phyloP scores from a whole-genome alignment of 2,797 vertebrate species.

The Nothura maculosa region DNA sequence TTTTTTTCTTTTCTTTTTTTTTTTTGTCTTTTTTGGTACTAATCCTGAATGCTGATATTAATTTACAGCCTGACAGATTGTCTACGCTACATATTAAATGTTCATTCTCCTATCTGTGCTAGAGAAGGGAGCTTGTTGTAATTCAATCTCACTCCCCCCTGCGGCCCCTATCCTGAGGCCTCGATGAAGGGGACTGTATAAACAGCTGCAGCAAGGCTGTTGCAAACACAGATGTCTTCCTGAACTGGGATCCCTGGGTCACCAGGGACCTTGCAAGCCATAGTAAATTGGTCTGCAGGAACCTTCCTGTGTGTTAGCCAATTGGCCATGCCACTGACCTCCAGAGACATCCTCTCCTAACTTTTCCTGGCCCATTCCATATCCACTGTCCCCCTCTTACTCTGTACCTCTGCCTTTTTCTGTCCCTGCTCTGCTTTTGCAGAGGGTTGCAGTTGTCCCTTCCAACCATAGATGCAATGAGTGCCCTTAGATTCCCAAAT shows the following conservation, averaged over 20 bases:
- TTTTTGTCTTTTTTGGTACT: neutral
- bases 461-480: neutral
- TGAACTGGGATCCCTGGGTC: neutral
- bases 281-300: neutral
- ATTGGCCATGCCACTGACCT: neutral
- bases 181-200: neutral
- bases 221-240: neutral
- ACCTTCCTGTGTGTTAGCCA: neutral
- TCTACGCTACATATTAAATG: neutral
- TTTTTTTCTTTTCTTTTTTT: too few relatives aligned
- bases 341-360: neutral
- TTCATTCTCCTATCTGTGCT: neutral
- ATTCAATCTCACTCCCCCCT: neutral
- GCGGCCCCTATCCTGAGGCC: neutral
- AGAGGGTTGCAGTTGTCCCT: neutral
- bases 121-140: neutral
- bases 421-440: neutral
- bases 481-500: neutral
- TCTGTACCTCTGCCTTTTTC: neutral
- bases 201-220: constrained; percentile 61
- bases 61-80: neutral
- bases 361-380: fast-evolving
- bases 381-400: neutral
- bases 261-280: neutral
- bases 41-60: neutral